Evolutionary conservation across 1,140 invertebrate species (phyloP), one percentile per base, ranked within the genome.

Genomic region (Babylonia areolata): DNA sequence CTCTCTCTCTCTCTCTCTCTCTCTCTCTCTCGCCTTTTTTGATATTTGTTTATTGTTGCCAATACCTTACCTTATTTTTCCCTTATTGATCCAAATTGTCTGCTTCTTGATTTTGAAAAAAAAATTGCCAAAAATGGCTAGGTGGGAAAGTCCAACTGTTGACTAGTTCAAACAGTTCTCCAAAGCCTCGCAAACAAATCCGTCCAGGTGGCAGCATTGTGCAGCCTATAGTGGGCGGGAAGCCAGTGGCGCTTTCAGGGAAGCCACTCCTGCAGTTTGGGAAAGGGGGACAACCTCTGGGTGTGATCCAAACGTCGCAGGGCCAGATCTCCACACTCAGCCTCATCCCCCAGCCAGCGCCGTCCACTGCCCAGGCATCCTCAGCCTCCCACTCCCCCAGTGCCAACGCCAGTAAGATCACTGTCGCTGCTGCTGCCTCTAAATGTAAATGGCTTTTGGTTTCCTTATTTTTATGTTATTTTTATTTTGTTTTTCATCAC

Each of bases 181-280:
- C 58, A 64, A 64, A 64, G 58, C 58, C 17, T 6, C 12, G 28
- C 58, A 64, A 9, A 64, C 58, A 64, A 64, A 64, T 64, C 17
- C 20, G 58, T 64, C 20, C 58, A 64, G 91, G 89, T 71, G 91
- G 89, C 83, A 91, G 88, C 82, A 88, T 91, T 28, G 83, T 92
- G 11, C 90, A 91, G 40, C 89, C 88, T 23, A 81, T 90, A 5
- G 80, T 89, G 37, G 88, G 90, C 64, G 91, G 91, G 33, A 92
- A 91, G 64, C 91, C 90, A 9, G 80, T 91, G 11, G 90, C 90
- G 28, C 39, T 91, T 28, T 85, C 88, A n/a, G 91, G 91, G 3
- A 92, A 91, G 82, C 89, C 91, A 23, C 64, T 92, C 17, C 85
- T 91, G 39, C 90, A 91, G 87, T 90, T 91, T 17, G 88, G 88